Base-by-base conservation (phyloP, 1,140 invertebrate genomes). In the Dendrolimus kikuchii region DNA sequence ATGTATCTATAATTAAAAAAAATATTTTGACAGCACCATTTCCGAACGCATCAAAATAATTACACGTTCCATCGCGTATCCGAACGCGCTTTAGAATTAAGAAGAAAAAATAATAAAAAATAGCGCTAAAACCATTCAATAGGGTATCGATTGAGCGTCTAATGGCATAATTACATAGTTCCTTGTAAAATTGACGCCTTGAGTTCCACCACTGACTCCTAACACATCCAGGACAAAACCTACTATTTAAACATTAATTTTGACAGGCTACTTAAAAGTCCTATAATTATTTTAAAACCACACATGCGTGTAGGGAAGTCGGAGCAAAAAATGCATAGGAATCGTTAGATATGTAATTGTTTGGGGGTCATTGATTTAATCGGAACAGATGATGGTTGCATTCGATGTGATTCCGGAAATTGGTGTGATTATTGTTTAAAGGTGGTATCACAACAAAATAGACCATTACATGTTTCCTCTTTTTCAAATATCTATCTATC, bases 171-270 rank as follows among this genome's bases (percentile, higher is more conserved):
- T 83, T 68, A 77, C 60, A 59, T 63, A 75, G 73, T 80, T 69
- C 63, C 74, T 61, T 62, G 60, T 60, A 78, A 83, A 86, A 86
- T 79, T 85, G 74, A 81, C 78, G 75, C 80, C 80, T 67, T 65
- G 55, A 55, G 60, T 66, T 68, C 69, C 66, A 69, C 72, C 71
- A 74, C 66, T 74, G 59, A 70, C 68, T 69, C 66, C 62, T 66
- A 59, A 64, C 66, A 64, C 60, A 60, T 64, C 50, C 53, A 57
- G 51, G 74, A 73, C 68, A 23, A 23, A 23, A 23, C 66, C 80
- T 83, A 79, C 80, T 81, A 86, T 86, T 86, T 83, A 86, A 71
- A 75, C 77, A 86, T 86, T 86, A 86, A 62, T 54, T 86, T 68
- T 86, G 82, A 86, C 82, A 81, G 80, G 61, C 72, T 73, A 64